Conservation (phyloP, 2,888 invertebrate species). For the Caenorhabditis auriculariae region DNA sequence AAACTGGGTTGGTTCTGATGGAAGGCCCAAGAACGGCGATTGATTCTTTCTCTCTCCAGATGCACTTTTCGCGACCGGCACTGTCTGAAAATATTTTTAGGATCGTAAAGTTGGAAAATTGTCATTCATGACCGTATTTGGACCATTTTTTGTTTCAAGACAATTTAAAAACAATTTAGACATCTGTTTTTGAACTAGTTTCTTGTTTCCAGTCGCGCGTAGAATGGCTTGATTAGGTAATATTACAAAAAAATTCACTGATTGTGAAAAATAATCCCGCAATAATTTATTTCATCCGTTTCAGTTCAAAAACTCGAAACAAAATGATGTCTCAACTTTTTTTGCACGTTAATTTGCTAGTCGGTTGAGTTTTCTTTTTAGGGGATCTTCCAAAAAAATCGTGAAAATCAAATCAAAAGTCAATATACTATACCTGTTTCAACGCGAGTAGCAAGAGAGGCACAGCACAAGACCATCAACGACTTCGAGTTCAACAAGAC, state of each 20-base stretch:
- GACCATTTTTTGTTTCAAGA: too few species aligned
- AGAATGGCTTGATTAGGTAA: too few species aligned
- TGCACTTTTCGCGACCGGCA: conserved; percentile 42
- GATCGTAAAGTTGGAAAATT: too few species aligned
- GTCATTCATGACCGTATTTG: too few species aligned
- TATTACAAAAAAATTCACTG: too few species aligned
- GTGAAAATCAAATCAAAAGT: neutral
- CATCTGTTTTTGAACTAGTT: too few species aligned
- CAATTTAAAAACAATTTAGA: too few species aligned
- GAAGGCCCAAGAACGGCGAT: conserved; percentile 47
- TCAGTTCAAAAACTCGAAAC: neutral
- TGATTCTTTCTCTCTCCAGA: conserved; percentile 48
- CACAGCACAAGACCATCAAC: conserved; percentile 58
- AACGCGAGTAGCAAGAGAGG: conserved; percentile 55
- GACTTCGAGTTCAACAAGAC: conserved; percentile 54
- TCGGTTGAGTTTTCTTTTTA: neutral
- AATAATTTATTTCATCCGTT: neutral
- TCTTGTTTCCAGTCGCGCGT: too few species aligned
- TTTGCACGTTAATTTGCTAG: neutral
- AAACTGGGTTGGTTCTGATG: conserved; percentile 46
- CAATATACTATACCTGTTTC: too few species aligned
- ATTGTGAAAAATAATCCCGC: too few species aligned
- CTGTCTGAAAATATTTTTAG: conserved; percentile 23
- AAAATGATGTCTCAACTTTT: neutral
- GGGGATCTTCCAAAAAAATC: too few species aligned